These are phyloP conservation scores for Labrus mixtus DNA, from an alignment of 2,113 vertebrate species.

Conservation along the genomic window DNA sequence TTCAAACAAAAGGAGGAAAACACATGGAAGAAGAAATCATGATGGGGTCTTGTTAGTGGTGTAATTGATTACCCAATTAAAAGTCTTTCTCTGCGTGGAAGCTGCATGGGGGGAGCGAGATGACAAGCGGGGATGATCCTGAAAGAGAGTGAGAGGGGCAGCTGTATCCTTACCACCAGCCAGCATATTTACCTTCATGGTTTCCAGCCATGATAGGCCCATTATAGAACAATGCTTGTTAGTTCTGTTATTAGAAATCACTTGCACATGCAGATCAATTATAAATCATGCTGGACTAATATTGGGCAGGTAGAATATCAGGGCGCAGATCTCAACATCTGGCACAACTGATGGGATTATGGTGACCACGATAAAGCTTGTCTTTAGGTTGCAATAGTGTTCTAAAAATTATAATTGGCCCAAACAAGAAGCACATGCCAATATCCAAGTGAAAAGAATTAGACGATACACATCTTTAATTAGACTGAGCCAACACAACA, in stretches of 20 bases:
- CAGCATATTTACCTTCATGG: slow-evolving; percentile 68
- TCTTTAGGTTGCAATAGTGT: slow-evolving; percentile 26
- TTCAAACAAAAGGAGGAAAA: slow-evolving; percentile 69
- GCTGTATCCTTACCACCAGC: slow-evolving; percentile 80
- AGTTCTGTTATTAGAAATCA: slow-evolving; percentile 60
- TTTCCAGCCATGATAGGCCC: slow-evolving; percentile 67
- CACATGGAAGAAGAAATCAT: slow-evolving; percentile 71
- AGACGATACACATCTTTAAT: slow-evolving; percentile 7
- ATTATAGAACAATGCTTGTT: slow-evolving; percentile 56
- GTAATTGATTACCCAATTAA: slow-evolving; percentile 85
- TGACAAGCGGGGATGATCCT: slow-evolving; percentile 84
- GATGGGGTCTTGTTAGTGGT: slow-evolving; percentile 79
- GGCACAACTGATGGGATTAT: slow-evolving; percentile 34
- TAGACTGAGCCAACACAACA: slow-evolving; percentile 1
- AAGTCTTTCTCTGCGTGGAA: slow-evolving; percentile 84
- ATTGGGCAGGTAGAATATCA: slow-evolving; percentile 28
- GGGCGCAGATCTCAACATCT: slow-evolving; percentile 35
- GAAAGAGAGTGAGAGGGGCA: slow-evolving; percentile 83
- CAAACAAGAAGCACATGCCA: slow-evolving; percentile 41
- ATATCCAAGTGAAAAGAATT: slow-evolving; percentile 32
- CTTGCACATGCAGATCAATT: slow-evolving; percentile 69
- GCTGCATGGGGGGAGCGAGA: slow-evolving; percentile 82
- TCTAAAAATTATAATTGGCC: slow-evolving; percentile 34
- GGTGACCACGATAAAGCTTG: slow-evolving; percentile 24
- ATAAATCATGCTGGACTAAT: slow-evolving; percentile 43